These are phyloP conservation scores for Zaprionus kolodkinae DNA, from an alignment of 1,140 invertebrate genomes.

Conservation along the genomic window DNA sequence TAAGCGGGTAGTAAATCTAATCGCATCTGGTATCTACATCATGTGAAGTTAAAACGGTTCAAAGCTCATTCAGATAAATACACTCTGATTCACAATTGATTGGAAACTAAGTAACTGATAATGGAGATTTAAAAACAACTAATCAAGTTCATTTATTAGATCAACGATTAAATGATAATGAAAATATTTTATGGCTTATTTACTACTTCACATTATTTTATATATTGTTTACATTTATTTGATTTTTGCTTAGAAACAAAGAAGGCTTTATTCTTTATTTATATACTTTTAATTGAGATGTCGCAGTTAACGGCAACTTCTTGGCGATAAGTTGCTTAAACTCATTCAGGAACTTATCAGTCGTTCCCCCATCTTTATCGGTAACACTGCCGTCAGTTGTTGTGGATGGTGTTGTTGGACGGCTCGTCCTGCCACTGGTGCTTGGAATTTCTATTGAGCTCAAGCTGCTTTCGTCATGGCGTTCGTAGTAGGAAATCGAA, in stretches of 20 bases:
- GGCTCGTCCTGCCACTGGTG: neutral
- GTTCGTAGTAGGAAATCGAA: slow-evolving; percentile 36
- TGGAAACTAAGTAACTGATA: neutral
- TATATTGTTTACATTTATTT: neutral
- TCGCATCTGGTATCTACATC: neutral
- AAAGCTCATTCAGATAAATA: slow-evolving; percentile 44
- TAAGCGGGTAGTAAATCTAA: slow-evolving; percentile 50
- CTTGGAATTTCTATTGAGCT: neutral
- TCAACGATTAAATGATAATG: slow-evolving; percentile 1
- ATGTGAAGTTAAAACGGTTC: slow-evolving; percentile 12
- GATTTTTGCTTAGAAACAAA: no score
- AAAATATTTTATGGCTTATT: slow-evolving; percentile 1
- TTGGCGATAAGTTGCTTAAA: neutral
- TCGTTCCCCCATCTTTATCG: neutral
- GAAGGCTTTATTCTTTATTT: neutral
- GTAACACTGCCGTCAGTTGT: neutral
- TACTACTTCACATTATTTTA: neutral
- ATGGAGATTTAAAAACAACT: neutral
- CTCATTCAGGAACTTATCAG: neutral
- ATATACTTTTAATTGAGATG: slow-evolving; percentile 2
- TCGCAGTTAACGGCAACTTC: neutral
- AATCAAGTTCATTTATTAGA: neutral
- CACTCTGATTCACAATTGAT: slow-evolving; percentile 15
- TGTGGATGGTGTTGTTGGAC: slow-evolving; percentile 24
- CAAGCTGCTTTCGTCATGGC: neutral